Evolutionary conservation across 35 echinoderm and acorn worm genomes (phyloP), one percentile per base, ranked within the genome.

Genomic region (Acanthaster planci): DNA sequence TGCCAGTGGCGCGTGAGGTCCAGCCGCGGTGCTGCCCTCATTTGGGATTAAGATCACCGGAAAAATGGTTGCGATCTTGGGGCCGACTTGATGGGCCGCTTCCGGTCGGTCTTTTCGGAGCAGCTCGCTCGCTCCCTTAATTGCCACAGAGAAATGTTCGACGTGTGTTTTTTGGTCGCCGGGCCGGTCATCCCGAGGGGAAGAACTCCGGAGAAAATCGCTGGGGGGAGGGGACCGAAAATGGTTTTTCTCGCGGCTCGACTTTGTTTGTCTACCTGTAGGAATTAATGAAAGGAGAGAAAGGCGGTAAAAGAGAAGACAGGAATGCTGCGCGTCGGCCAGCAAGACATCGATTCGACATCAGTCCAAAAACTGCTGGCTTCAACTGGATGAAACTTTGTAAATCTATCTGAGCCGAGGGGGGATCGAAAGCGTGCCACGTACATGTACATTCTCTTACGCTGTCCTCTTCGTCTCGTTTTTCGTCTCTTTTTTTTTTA

Each of bases 31-130:
- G 64, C 7, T 34, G 23, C 64, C 64, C 64, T 72, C 64, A 72
- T 72, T 72, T 72, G 64, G 64, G 64, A 72, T 72, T 72, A 27
- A 72, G 34, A 72, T 72, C 64, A 72, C 64, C 64, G 64, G 64
- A 72, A 68, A 72, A 72, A 72, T 72, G 64, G 64, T 72, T 72
- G 64, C 64, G 64, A 72, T 72, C 64, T 72, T 72, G 64, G 64
- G 42, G 34, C 34, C 34, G 64, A 34, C 64, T 72, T 72, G 64
- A 72, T 72, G 64, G 64, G 64, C 26, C 34, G 64, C 30, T 72
- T 72, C 64, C 64, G 23, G 64, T 26, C 34, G 64, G 64, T 72
- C 18, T 72, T n/a, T 72, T 34, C 21, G 64, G 34, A 72, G 64
- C 26, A 72, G 64, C 14, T 47, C 42, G 64, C 14, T 47, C 42